phyloP scores from a whole-genome alignment of 2,888 invertebrate species.

The Osmoderma eremita region DNA sequence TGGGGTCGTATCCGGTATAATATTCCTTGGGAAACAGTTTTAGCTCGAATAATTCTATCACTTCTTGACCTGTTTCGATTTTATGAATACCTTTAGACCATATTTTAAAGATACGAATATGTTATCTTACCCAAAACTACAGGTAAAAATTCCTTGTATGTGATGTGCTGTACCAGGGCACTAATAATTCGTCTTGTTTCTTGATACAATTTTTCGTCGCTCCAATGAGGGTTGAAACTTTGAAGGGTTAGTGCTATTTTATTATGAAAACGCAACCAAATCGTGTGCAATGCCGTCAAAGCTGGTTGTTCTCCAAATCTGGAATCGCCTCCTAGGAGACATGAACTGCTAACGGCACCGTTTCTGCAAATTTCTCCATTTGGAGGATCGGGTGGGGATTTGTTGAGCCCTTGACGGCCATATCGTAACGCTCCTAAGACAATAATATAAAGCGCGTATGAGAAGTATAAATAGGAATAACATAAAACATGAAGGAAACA shows the following conservation, averaged over 20 bases:
- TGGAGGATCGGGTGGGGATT: constrained; percentile 67
- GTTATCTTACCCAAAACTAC: constrained; percentile 73
- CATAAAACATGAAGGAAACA: too few species aligned
- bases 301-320: constrained; percentile 85
- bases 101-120: not conserved
- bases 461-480: too few species aligned
- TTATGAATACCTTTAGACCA: not conserved
- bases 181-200: constrained; percentile 85
- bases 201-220: constrained; percentile 86
- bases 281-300: constrained; percentile 77
- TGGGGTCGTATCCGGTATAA: constrained; percentile 75
- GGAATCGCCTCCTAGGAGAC: constrained; percentile 82
- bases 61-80: constrained; percentile 70
- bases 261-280: constrained; percentile 80
- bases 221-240: constrained; percentile 85
- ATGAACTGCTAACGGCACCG: constrained; percentile 78
- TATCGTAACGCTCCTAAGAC: constrained; percentile 57
- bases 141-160: constrained; percentile 84
- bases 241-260: constrained; percentile 78
- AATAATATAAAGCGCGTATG: not conserved
- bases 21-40: constrained; percentile 75
- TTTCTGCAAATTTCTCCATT: constrained; percentile 75
- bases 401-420: constrained; percentile 67
- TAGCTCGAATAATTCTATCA: constrained; percentile 79
- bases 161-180: constrained; percentile 85